phyloP scores from a whole-genome alignment of 1,140 invertebrate genomes.

The Drosophila jambulina region DNA sequence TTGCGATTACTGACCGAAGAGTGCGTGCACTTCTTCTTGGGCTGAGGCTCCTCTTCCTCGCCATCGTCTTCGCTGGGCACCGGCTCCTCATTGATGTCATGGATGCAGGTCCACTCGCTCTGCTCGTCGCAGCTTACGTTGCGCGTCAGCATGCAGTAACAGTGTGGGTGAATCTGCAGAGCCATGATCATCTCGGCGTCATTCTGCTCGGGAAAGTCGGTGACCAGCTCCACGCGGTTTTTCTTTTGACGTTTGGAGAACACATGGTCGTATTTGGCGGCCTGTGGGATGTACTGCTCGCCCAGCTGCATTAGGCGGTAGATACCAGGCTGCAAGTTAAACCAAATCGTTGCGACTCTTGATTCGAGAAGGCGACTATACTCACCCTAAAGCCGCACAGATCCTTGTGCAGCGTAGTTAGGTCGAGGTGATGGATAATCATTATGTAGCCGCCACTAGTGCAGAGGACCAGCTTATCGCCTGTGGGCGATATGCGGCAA shows the following conservation, averaged over 20 bases:
- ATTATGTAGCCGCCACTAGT: slow-evolving; percentile 96
- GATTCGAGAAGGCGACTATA: not conserved
- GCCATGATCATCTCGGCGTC: slow-evolving; percentile 96
- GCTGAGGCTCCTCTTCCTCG: slow-evolving; percentile 40
- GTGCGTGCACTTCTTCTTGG: slow-evolving; percentile 84
- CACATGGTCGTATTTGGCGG: slow-evolving; percentile 92
- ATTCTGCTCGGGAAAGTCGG: slow-evolving; percentile 94
- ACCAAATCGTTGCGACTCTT: not conserved
- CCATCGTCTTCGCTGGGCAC: slow-evolving; percentile 46
- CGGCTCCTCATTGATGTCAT: slow-evolving; percentile 90
- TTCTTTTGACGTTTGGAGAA: slow-evolving; percentile 90
- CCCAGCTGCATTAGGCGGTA: slow-evolving; percentile 95
- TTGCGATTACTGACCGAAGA: slow-evolving; percentile 15
- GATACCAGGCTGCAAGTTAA: slow-evolving; percentile 91
- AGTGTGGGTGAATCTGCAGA: slow-evolving; percentile 95
- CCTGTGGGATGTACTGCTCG: slow-evolving; percentile 91
- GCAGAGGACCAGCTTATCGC: slow-evolving; percentile 94
- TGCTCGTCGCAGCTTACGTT: slow-evolving; percentile 94
- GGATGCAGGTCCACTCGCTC: slow-evolving; percentile 97
- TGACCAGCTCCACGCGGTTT: slow-evolving; percentile 95
- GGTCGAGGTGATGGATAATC: slow-evolving; percentile 94
- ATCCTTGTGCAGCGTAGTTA: slow-evolving; percentile 92
- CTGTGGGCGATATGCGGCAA: slow-evolving; percentile 93
- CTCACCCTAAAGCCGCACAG: slow-evolving; percentile 93
- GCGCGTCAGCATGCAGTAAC: slow-evolving; percentile 94